These are phyloP conservation scores for Idaea aversata DNA, from an alignment of 2,888 invertebrate species.

Conservation along the genomic window DNA sequence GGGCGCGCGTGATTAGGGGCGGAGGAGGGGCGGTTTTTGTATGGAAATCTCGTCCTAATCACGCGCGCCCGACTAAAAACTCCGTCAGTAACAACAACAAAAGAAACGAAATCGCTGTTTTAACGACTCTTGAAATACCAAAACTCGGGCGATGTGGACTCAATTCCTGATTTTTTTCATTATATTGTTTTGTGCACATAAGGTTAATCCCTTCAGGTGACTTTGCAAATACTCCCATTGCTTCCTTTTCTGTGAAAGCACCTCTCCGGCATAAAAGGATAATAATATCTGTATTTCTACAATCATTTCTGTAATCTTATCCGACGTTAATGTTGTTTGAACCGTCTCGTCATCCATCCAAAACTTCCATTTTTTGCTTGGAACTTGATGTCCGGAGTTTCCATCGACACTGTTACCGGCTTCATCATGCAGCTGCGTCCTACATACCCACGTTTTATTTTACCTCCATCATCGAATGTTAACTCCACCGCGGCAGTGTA, in stretches of 20 bases:
- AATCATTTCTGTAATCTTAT: constrained; percentile 5
- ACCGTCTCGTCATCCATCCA: constrained; percentile 9
- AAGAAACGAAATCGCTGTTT: no score
- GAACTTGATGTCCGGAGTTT: constrained; percentile 8
- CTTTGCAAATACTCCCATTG: constrained; percentile 15
- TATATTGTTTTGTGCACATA: constrained; percentile 15
- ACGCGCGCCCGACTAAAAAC: no score
- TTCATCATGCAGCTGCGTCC: constrained; percentile 1
- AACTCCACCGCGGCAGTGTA: no score
- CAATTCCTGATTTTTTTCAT: constrained; percentile 16
- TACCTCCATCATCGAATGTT: no score
- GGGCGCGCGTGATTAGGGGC: no score
- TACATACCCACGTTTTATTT: no score
- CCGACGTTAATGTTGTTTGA: constrained; percentile 1
- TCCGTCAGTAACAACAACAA: no score
- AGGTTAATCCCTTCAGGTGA: constrained; percentile 16
- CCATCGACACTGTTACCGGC: not conserved
- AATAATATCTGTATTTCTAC: constrained; percentile 21
- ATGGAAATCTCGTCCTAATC: no score
- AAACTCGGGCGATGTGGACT: constrained; percentile 18
- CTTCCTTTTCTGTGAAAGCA: constrained; percentile 20
- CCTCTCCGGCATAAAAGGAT: constrained; percentile 21
- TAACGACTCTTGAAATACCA: constrained; percentile 28
- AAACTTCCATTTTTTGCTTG: constrained; percentile 11
- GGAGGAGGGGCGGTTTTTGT: no score